Evolutionary conservation across 2,797 vertebrate genomes (phyloP), one percentile per base, ranked within the genome.

Genomic region (Platalea minor): DNA sequence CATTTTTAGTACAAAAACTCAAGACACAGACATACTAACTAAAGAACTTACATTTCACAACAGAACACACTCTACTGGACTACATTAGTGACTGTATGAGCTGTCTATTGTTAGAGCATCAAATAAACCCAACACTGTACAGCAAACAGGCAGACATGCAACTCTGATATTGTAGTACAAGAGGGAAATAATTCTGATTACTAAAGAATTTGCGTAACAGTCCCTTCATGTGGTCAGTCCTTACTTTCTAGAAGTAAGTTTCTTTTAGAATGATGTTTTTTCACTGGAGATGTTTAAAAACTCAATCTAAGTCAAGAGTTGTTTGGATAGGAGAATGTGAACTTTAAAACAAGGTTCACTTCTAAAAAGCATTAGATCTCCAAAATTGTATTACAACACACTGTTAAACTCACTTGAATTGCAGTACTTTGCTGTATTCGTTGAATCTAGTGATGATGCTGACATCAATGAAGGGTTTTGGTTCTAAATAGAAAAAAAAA

Each of bases 391-490:
- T 75, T 46, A 70, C 26, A 74, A 11, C n/a, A 28, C 9, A 31
- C 10, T 23, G 29, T 26, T 95, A 61, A 72, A 98, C 99, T 99
- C 97, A 99, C 99, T 99, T 99, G 98, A 99, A 99, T 91, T 99
- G 99, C 96, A 98, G 98, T 59, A 99, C 98, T 97, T 98, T 98
- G 96, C 99, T 99, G 98, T 99, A 99, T 80, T 99, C 98, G 46
- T 99, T 99, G 97, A 99, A 99, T 91, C 99, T 98, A 91, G 98
- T 99, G 97, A 99, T 99, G 97, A 99, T 45, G 61, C 99, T 99
- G 85, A 99, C 95, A 24, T 99, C 99, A 67, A 99, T 98, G 92
- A 99, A 99, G 4, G 99, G 99, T 89, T 99, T 99, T 10, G 99
- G 99, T 84, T 99, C 99, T 99, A 97, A 95, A 95, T 25, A 82